phyloP scores from a whole-genome alignment of 2,113 vertebrate genomes.

The Abramis brama region DNA sequence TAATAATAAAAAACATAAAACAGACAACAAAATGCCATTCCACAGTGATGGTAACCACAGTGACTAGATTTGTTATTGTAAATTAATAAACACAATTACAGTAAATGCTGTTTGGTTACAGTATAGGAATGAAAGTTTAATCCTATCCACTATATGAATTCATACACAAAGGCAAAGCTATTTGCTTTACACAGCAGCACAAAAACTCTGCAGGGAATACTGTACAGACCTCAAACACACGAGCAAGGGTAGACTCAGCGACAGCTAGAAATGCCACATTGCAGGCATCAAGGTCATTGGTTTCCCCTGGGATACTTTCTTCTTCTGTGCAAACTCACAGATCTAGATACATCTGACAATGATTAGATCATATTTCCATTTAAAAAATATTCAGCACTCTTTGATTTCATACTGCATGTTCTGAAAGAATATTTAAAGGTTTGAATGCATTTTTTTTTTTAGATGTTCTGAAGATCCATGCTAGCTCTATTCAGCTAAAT shows the following conservation, averaged over 20 bases:
- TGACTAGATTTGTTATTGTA: too few species aligned
- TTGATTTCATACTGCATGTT: not conserved
- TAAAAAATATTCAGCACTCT: not conserved
- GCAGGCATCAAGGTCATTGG: slow-evolving; percentile 57
- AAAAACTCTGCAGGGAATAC: slow-evolving; percentile 11
- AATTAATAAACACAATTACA: not conserved
- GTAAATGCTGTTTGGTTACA: not conserved
- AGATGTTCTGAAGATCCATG: not conserved
- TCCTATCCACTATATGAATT: slow-evolving; percentile 40
- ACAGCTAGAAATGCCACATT: slow-evolving; percentile 40
- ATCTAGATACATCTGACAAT: slow-evolving; percentile 15
- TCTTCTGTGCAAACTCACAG: slow-evolving; percentile 5
- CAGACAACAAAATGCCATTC: not conserved
- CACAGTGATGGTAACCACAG: not conserved
- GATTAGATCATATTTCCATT: slow-evolving; percentile 19
- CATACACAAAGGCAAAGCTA: slow-evolving; percentile 49
- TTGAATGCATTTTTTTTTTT: not conserved
- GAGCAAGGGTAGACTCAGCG: slow-evolving; percentile 28
- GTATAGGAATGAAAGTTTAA: not conserved
- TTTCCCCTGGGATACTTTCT: slow-evolving; percentile 45
- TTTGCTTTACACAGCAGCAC: slow-evolving; percentile 40
- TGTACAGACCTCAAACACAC: not conserved
- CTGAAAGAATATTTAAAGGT: not conserved
- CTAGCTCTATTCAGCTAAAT: slow-evolving; percentile 4
- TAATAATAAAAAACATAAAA: not conserved